Conservation (phyloP, 2,797 vertebrate genomes). For the Rousettus madagascariensis region DNA sequence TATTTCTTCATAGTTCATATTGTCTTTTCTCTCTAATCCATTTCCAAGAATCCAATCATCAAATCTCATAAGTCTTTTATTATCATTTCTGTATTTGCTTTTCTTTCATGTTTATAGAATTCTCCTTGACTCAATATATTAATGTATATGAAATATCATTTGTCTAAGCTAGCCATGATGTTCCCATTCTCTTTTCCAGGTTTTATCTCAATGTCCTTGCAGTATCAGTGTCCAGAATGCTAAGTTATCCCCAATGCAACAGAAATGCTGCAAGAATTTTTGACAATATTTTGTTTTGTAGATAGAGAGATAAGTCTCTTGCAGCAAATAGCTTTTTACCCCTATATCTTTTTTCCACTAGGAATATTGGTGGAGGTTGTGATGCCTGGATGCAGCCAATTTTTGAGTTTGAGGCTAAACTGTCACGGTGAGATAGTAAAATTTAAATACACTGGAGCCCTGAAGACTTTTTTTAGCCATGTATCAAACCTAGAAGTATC, state of each 20-base stretch:
- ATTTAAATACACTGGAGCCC: not conserved
- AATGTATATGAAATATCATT: not conserved
- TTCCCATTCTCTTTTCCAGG: not conserved
- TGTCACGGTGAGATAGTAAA: not conserved
- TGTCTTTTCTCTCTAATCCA: not conserved
- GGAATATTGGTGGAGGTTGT: not conserved
- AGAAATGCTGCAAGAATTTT: not conserved
- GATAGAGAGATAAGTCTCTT: not conserved
- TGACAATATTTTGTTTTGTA: not conserved
- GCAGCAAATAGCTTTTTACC: not conserved
- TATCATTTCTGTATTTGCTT: not conserved
- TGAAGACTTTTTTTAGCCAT: not conserved
- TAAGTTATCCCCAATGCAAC: not conserved
- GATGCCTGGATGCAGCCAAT: not conserved
- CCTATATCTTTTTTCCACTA: not conserved
- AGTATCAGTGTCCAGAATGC: not conserved
- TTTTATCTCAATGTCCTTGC: not conserved
- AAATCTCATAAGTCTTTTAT: not conserved
- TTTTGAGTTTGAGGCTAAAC: not conserved
- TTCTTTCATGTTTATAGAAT: not conserved
- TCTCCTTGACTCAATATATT: not conserved
- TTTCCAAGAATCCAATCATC: not conserved
- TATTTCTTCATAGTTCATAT: not conserved
- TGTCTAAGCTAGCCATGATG: not conserved
- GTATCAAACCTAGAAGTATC: not conserved